phyloP scores from a whole-genome alignment of 2,888 invertebrate genomes.

The Diarsia brunnea region DNA sequence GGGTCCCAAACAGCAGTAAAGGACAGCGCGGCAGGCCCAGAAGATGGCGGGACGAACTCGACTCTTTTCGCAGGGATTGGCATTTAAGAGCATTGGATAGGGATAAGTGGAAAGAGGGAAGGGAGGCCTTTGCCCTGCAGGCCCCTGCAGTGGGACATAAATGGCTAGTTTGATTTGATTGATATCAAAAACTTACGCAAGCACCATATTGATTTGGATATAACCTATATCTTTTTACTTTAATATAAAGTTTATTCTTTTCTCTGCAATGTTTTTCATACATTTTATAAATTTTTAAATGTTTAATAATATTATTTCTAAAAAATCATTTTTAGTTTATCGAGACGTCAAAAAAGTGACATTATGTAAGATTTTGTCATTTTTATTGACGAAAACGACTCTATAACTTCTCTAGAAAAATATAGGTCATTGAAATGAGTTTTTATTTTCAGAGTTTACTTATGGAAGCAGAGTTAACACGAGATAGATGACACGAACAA shows the following conservation, averaged over 20 bases:
- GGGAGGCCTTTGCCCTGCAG: too few relatives aligned
- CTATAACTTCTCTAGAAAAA: neutral
- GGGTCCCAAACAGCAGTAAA: too few relatives aligned
- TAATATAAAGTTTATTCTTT: slow-evolving; percentile 35
- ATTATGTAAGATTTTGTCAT: slow-evolving; percentile 11
- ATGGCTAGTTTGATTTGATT: too few relatives aligned
- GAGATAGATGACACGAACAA: too few relatives aligned
- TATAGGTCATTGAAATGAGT: slow-evolving; percentile 1
- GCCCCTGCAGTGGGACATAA: too few relatives aligned
- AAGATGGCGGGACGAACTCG: too few relatives aligned
- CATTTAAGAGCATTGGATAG: too few relatives aligned
- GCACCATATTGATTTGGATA: slow-evolving; percentile 67
- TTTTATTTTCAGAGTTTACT: neutral
- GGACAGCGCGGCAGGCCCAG: too few relatives aligned
- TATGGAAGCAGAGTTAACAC: neutral
- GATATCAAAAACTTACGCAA: slow-evolving; percentile 70
- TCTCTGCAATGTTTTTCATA: slow-evolving; percentile 51
- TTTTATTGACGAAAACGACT: neutral
- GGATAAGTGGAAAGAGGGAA: too few relatives aligned
- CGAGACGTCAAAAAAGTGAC: slow-evolving; percentile 10
- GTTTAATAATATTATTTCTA: slow-evolving; percentile 46
- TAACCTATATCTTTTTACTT: slow-evolving; percentile 43
- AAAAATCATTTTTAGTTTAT: slow-evolving; percentile 29
- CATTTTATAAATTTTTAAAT: slow-evolving; percentile 67
- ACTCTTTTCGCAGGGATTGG: too few relatives aligned